phyloP scores from a whole-genome alignment of 2,797 vertebrate genomes.

The Cephalopachus bancanus region DNA sequence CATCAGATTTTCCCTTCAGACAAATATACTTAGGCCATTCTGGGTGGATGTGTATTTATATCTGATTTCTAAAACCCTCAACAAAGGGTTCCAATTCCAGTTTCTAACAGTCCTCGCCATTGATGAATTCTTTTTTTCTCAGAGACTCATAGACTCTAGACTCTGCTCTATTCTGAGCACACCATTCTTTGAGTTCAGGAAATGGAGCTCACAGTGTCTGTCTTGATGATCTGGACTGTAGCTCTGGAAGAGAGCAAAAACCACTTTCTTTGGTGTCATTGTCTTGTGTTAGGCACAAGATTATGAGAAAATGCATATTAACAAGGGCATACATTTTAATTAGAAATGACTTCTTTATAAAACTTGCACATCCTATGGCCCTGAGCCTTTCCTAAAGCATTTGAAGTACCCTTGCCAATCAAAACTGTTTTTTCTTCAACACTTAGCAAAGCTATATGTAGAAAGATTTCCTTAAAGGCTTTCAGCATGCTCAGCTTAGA shows the following conservation, averaged over 20 bases:
- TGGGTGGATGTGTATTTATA: background rate
- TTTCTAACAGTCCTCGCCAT: background rate
- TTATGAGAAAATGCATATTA: slow-evolving; percentile 51
- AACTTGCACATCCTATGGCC: slow-evolving; percentile 5
- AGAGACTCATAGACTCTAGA: background rate
- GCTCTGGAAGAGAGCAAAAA: slow-evolving; percentile 40
- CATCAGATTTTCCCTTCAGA: slow-evolving; percentile 44
- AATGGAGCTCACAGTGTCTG: background rate
- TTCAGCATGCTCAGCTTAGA: slow-evolving; percentile 75
- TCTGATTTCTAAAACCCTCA: slow-evolving; percentile 32
- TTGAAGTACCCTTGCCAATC: slow-evolving; percentile 62
- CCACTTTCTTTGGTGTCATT: background rate
- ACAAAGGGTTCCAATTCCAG: background rate
- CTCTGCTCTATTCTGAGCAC: background rate
- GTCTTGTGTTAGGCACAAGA: slow-evolving; percentile 2
- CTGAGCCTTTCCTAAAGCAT: slow-evolving; percentile 60
- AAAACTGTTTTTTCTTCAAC: slow-evolving; percentile 62
- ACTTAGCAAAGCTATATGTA: slow-evolving; percentile 67
- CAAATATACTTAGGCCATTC: slow-evolving; percentile 44
- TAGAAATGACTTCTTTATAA: slow-evolving; percentile 58
- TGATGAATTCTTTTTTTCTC: slow-evolving; percentile 31
- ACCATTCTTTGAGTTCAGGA: slow-evolving; percentile 26
- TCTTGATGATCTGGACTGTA: background rate
- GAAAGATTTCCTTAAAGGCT: slow-evolving; percentile 72
- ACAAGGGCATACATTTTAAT: slow-evolving; percentile 44